Conservation (phyloP, 2,113 vertebrate genomes). For the Heloderma charlesbogerti region DNA sequence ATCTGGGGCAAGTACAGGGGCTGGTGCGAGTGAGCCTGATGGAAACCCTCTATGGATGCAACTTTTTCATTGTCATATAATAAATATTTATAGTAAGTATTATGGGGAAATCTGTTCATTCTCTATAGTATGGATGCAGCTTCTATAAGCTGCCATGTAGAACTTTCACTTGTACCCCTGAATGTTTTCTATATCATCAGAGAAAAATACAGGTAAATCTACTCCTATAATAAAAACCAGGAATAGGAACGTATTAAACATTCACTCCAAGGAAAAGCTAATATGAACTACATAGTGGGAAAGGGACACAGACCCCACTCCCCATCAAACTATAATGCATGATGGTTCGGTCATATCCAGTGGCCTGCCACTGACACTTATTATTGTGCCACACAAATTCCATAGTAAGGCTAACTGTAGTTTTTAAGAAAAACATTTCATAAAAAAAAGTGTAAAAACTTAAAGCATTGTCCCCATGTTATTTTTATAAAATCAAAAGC, state of each 20-base stretch:
- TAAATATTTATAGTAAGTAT: constrained; percentile 46
- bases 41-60: constrained; percentile 17
- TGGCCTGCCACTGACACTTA: constrained; percentile 86
- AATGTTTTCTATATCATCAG: constrained; percentile 33
- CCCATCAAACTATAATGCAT: constrained; percentile 74
- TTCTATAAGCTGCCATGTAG: constrained; percentile 41
- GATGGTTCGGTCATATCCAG: constrained; percentile 78
- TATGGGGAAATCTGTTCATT: constrained; percentile 22
- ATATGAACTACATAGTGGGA: constrained; percentile 52
- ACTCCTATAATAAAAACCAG: constrained; percentile 43
- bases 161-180: constrained; percentile 39
- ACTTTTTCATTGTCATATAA: neutral
- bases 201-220: constrained; percentile 17
- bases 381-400: constrained; percentile 80
- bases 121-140: constrained; percentile 27
- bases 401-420: constrained; percentile 81
- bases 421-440: constrained; percentile 77
- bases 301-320: constrained; percentile 66
- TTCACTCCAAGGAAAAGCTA: constrained; percentile 59
- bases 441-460: constrained; percentile 84
- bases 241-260: constrained; percentile 36
- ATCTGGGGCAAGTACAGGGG: neutral
- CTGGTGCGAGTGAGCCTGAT: neutral
- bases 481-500: constrained; percentile 86
- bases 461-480: constrained; percentile 92